Conservation (phyloP, 2,113 vertebrate species). For the Camelus bactrianus region DNA sequence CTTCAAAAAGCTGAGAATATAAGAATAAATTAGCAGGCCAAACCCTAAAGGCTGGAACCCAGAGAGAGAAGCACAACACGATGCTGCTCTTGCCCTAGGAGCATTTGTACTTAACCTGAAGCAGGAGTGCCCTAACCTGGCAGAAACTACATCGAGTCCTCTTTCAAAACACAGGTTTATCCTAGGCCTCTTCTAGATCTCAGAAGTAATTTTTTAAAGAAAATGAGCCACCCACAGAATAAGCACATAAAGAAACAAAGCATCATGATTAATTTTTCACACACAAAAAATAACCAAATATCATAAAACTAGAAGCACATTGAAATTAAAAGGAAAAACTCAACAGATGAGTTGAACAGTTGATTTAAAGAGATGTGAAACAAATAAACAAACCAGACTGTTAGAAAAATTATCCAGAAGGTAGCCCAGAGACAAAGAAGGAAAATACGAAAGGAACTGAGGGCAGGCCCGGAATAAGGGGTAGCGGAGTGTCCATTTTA, state of each 20-base stretch:
- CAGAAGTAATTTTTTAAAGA: conserved; percentile 33
- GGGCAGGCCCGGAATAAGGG: not conserved
- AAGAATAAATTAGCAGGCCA: not conserved
- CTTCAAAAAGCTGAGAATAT: not conserved
- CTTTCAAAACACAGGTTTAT: not conserved
- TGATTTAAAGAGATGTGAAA: not conserved
- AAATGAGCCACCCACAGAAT: conserved; percentile 23
- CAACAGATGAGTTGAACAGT: not conserved
- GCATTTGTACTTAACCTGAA: not conserved
- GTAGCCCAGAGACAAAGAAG: not conserved
- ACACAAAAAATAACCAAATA: conserved; percentile 29
- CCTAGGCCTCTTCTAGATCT: not conserved
- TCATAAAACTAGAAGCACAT: conserved; percentile 1
- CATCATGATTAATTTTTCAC: not conserved
- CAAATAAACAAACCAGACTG: not conserved
- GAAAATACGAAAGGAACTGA: not conserved
- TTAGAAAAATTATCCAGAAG: conserved; percentile 31
- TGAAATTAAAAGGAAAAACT: not conserved
- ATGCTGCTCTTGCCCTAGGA: not conserved
- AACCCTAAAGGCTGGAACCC: not conserved
- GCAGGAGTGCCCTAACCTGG: not conserved
- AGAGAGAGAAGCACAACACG: not conserved
- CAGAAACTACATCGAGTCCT: not conserved
- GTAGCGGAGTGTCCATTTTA: not conserved
- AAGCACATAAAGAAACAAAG: conserved; percentile 21